These are phyloP conservation scores for Bovichtus diacanthus DNA, from an alignment of 2,797 vertebrate species.

Conservation along the genomic window DNA sequence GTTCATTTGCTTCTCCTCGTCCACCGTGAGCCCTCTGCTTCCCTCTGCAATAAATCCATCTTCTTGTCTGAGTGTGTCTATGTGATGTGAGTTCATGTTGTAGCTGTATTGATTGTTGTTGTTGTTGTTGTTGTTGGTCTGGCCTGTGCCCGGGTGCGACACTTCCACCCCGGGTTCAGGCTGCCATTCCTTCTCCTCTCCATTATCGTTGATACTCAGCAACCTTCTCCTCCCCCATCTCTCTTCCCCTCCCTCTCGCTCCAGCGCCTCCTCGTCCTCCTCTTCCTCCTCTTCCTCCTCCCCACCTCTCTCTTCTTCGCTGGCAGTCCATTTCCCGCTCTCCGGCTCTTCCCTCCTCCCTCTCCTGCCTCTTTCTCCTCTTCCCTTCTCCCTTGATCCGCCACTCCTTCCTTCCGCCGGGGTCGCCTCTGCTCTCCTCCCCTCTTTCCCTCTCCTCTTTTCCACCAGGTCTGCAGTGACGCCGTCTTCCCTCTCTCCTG, in stretches of 20 bases:
- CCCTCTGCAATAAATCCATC: conserved; percentile 51
- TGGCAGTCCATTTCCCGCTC: conserved; percentile 33
- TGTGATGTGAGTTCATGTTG: conserved; percentile 54
- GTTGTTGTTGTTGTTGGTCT: conserved; percentile 43
- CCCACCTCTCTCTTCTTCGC: conserved; percentile 34
- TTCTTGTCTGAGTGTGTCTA: conserved; percentile 57
- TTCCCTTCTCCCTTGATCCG: conserved; percentile 67
- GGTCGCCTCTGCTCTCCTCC: conserved; percentile 60
- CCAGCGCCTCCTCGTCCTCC: conserved; percentile 55
- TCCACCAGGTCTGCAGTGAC: conserved; percentile 41
- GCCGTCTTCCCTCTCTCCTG: conserved; percentile 63
- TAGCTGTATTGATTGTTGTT: conserved; percentile 74
- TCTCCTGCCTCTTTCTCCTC: conserved; percentile 73
- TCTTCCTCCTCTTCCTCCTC: conserved; percentile 60
- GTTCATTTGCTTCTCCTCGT: conserved; percentile 31
- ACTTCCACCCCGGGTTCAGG: conserved; percentile 25
- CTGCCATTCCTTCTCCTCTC: conserved; percentile 36
- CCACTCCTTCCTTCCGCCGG: conserved; percentile 59
- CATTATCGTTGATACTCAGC: conserved; percentile 75
- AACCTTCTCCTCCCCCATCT: conserved; percentile 77
- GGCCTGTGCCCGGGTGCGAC: conserved; percentile 30
- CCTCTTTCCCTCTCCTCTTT: conserved; percentile 67
- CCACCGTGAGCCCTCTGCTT: conserved; percentile 4
- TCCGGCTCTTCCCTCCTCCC: conserved; percentile 74
- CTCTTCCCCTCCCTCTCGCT: conserved; percentile 55